Evolutionary conservation across 2,113 vertebrate genomes (phyloP), one percentile per base, ranked within the genome.

Genomic region (Eurystomus gularis): DNA sequence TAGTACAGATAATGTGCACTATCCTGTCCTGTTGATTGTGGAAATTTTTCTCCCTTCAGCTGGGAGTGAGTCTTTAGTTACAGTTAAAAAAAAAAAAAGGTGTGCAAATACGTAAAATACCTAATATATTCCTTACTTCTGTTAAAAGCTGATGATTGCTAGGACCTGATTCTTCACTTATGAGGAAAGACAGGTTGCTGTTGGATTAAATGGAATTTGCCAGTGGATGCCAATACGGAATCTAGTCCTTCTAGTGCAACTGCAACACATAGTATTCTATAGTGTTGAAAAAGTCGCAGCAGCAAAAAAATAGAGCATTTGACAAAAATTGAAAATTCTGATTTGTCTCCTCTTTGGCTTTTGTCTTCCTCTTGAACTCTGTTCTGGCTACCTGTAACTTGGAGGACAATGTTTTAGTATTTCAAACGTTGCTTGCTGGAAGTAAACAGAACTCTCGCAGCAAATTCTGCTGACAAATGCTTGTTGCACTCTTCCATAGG

Each of bases 261-360:
- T 42, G 31, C 31, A 81, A 11, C 23, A 33, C 16, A 9, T 0
- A 0, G 76, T 90, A 33, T 83, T 93, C n/a, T 57, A 1, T 7
- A 33, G 10, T 57, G 25, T 26, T 90, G 58, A 15, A 66, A 46
- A 88, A 57, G 49, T 69, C 68, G 8, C 39, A 68, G 40, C 26
- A 44, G 54, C 4, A 51, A 91, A 81, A 69, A 42, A 42, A 1
- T 3, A n/a, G 8, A 54, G n/a, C 2, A 20, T 66, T 79, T 91
- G 66, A n/a, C 5, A 44, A 60, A 82, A 35, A 5, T 3, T n/a
- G 4, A 17, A 14, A 65, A 25, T 11, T 66, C 11, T 18, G 6
- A 8, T 66, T 80, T 90, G 4, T 68, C 6, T 78, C 40, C 20
- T 66, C 1, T 1, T 44, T 82, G 39, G 39, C 15, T 82, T 87